Evolutionary conservation across 1,140 invertebrate genomes (phyloP), one percentile per base, ranked within the genome.

Genomic region (Zaprionus camerounensis): DNA sequence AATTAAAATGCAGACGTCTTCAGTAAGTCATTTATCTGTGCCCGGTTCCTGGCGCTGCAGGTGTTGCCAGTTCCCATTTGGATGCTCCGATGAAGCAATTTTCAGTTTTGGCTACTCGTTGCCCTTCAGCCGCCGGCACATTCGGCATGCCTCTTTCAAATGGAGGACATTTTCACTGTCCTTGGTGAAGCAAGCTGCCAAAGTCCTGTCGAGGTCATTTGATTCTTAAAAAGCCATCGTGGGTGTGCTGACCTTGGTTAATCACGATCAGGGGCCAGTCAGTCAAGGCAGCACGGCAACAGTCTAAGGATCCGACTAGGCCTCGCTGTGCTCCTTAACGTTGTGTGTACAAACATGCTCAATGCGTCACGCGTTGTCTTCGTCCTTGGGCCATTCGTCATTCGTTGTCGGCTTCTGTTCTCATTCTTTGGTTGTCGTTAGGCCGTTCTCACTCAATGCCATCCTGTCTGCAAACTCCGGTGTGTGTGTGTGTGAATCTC

Each of bases 311-410:
- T 49, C 17, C 17, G 20, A 24, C 46, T 22, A 51, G 46, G 46
- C 9, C 64, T 66, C 24, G 78, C 71, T 84, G 81, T 78, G 81
- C 81, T 88, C 68, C 85, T 78, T 83, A 74, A 58, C 79, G 68
- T 75, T 73, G 70, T 85, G 79, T 90, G 79, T 90, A 77, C 82
- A 90, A 90, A 90, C 88, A 90, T 82, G 70, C 80, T 36, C 62
- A 81, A 90, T 90, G 73, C 86, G 85, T 88, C 85, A 88, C 85
- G 85, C 85, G 85, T 90, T 67, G 79, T 44, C 70, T 68, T 55
- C 68, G 85, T 80, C 85, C 85, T 88, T 90, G 84, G 78, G 26
- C n/a, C 34, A 53, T 17, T 41, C 36, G 51, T 56, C 34, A 28
- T 31, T 56, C 53, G 31, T 76, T 17, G 46, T 38, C 66, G 65